These are phyloP conservation scores for Stenotaenia linearis DNA, from an alignment of 2,888 invertebrate species.

Conservation along the genomic window DNA sequence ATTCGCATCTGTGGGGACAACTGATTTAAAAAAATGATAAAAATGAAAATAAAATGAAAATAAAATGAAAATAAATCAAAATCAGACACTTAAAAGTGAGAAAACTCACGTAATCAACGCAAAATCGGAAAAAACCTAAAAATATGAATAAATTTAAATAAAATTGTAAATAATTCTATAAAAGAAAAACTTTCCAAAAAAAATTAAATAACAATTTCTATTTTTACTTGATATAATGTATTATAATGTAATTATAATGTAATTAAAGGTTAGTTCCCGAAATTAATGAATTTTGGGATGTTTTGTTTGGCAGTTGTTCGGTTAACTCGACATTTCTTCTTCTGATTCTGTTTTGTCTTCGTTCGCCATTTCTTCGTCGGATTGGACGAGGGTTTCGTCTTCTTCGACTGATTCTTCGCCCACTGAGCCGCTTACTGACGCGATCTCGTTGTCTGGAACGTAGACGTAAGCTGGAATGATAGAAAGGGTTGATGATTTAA, in stretches of 20 bases:
- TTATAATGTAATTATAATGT: too few species aligned
- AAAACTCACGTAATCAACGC: background rate
- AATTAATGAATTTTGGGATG: too few species aligned
- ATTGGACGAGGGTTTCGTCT: background rate
- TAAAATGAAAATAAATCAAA: background rate
- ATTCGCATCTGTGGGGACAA: background rate
- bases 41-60: background rate
- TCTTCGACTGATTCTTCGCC: constrained; percentile 11
- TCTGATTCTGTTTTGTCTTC: constrained; percentile 43
- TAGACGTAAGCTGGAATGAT: constrained; percentile 82
- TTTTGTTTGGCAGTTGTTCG: constrained; percentile 39
- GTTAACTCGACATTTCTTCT: constrained; percentile 43
- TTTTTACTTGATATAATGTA: too few species aligned
- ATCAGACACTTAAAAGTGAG: background rate
- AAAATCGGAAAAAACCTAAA: background rate
- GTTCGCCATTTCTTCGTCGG: background rate
- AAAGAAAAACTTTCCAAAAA: background rate
- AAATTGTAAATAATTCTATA: background rate
- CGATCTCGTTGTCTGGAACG: constrained; percentile 77
- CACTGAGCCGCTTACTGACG: constrained; percentile 47
- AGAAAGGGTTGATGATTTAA: too few species aligned
- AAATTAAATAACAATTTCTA: background rate
- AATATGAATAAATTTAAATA: background rate
- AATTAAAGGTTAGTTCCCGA: background rate
- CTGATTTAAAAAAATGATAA: background rate